These are phyloP conservation scores for Clanis bilineata DNA, from an alignment of 2,888 invertebrate species.

Conservation along the genomic window DNA sequence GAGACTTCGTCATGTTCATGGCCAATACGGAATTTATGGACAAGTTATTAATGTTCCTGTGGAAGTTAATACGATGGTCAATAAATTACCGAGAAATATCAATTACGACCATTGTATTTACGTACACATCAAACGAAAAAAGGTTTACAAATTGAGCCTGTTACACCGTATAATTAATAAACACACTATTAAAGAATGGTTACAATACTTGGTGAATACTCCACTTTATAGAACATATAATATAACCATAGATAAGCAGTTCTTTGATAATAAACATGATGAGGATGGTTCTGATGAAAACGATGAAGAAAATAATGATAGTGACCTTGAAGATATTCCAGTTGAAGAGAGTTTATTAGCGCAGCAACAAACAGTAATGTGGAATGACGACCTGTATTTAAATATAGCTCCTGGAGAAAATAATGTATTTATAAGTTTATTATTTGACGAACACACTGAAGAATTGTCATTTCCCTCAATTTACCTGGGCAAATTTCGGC, in stretches of 20 bases:
- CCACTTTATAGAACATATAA: not conserved
- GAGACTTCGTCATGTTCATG: conserved; percentile 35
- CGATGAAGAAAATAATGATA: conserved; percentile 13
- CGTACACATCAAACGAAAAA: conserved; percentile 28
- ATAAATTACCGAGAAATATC: conserved; percentile 34
- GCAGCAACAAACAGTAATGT: conserved; percentile 35
- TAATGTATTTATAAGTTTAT: not conserved
- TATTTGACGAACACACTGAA: not conserved
- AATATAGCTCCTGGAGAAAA: conserved; percentile 31
- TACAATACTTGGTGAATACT: not conserved
- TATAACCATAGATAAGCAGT: not conserved
- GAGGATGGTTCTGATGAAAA: conserved; percentile 12
- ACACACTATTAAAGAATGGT: not conserved
- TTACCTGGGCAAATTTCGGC: not conserved
- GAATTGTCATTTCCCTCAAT: not conserved
- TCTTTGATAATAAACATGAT: not conserved
- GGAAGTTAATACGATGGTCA: conserved; percentile 37
- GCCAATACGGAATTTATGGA: conserved; percentile 35
- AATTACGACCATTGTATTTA: conserved; percentile 33
- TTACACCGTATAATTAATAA: not conserved
- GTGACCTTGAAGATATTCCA: conserved; percentile 24
- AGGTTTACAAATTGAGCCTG: not conserved
- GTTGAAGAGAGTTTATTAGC: conserved; percentile 18
- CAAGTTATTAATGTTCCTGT: conserved; percentile 44
- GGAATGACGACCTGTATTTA: conserved; percentile 37